A percentile compares a stretch with the other conserved stretches of the same genome.
phyloP scores from a whole-genome alignment of 1,140 invertebrate species.

The Streblospio benedicti region DNA sequence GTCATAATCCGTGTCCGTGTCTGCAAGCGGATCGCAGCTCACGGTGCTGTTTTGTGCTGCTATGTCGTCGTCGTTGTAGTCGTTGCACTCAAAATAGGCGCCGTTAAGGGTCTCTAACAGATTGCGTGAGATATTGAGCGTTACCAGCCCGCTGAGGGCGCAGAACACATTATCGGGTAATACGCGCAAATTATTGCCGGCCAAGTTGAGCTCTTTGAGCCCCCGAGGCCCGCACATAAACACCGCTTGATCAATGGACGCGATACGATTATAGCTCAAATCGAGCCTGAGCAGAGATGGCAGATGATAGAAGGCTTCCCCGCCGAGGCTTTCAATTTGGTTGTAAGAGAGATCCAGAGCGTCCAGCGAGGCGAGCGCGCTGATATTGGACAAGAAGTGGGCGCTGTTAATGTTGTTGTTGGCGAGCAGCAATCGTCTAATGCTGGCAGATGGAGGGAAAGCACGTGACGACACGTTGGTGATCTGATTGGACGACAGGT shows the following conservation, averaged over 20 bases:
- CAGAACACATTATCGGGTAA: neutral
- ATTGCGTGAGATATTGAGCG: neutral
- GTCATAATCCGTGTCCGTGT: neutral
- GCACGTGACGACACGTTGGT: too few relatives aligned
- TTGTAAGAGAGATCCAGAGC: constrained; percentile 3
- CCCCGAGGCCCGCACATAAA: neutral
- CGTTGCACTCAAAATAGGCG: neutral
- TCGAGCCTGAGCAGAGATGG: neutral
- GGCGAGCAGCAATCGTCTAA: too few relatives aligned
- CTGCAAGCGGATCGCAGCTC: neutral
- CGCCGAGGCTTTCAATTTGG: neutral
- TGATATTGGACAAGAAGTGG: too few relatives aligned
- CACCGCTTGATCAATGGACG: neutral
- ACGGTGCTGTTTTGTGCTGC: neutral
- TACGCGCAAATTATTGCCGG: neutral
- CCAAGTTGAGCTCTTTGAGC: neutral
- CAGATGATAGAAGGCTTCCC: neutral
- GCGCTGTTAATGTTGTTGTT: too few relatives aligned
- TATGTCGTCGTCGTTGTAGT: neutral
- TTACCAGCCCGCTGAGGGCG: neutral
- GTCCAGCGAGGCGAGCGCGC: too few relatives aligned
- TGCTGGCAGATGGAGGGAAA: too few relatives aligned
- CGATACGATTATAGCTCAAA: neutral
- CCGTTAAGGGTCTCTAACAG: neutral
- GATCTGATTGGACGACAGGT: too few relatives aligned